Evolutionary conservation across 2,888 invertebrate species (phyloP), one percentile per base, ranked within the genome.

Genomic region (Diarsia rubi): DNA sequence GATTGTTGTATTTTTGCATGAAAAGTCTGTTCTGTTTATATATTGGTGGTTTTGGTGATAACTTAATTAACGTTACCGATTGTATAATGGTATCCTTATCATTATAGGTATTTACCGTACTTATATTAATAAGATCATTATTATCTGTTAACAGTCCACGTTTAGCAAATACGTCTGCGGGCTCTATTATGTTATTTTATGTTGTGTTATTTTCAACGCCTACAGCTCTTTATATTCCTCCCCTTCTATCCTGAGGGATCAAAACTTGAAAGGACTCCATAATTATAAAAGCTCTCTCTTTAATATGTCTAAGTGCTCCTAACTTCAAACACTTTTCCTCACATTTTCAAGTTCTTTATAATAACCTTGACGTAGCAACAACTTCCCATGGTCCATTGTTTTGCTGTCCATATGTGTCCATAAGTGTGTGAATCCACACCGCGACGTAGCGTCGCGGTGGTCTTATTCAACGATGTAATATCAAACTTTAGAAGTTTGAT

Each of bases 261-360:
- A 76, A 60, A 73, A 73, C 73, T 80, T 83, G 65, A 84, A 82
- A 81, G 76, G 68, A 70, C 86, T 76, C 44, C 54, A 44, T 84
- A 79, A 79, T 86, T 76, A 84, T 69, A 57, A 76, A 77, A 21
- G 57, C 70, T 64, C 79, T 65, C 77, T 67, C 62, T 76, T 70
- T 80, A 73, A 73, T 76, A 66, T 60, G n/a, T 77, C 73, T 81
- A 67, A 82, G 82, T 82, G 80, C 78, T 79, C 52, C 47, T 73
- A 60, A 81, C 52, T 62, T 66, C 14, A 45, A 63, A 71, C 65
- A 63, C 52, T 37, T 63, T 59, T 63, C 62, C 47, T 42, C 47
- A 49, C 37, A 73, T 76, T 64, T 60, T 45, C 16, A 37, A 47
- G 68, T 70, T 75, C 16, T 70, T 57, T n/a, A 45, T 49, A 14